Base-by-base conservation (phyloP, 2,797 vertebrate species). In the Protonibea diacanthus region DNA sequence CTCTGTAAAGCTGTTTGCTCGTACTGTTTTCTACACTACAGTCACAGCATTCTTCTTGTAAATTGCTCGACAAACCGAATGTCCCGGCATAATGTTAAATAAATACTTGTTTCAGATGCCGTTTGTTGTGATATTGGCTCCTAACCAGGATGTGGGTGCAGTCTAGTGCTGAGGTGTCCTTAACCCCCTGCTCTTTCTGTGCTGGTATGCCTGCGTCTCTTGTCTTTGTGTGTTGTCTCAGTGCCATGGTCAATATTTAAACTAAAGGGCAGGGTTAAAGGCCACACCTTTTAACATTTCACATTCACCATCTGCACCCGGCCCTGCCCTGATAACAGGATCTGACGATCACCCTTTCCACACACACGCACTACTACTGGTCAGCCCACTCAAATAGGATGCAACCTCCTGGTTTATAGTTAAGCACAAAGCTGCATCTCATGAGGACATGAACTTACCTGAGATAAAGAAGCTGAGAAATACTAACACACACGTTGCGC, bases 231-330 rank as follows among this genome's bases (percentile, higher is more conserved):
- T 89, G 74, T 90, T 90, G 72, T 87, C 78, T 78, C 74, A 84
- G 89, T 56, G 15, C 67, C 64, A 65, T 0, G 38, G 92, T 94
- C 92, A 96, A 96, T 96, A 96, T 96, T 96, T 95, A 88, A 80
- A 69, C 48, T 79, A 13, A 9, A 86, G 88, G 93, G 89, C 64
- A 75, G 66, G 73, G 88, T 88, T 71, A 80, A 83, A 86, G 67
- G 79, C 86, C 82, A n/a, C 88, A 91, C 91, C 92, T 88, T 60
- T 78, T 80, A 83, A 82, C 77, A 82, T 81, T 65, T 74, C 40
- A n/a, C 85, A 74, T 85, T 82, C 60, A 74, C 61, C 92, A 91
- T 75, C 84, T 91, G 91, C 79, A 70, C 72, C 67, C 64, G 17
- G 88, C 85, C 87, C 88, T 74, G 70, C 94, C 94, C 90, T 94